A percentile compares a stretch with the other conserved stretches of the same genome.
phyloP scores from a whole-genome alignment of 2,888 invertebrate genomes.

The Brassicogethes aeneus region DNA sequence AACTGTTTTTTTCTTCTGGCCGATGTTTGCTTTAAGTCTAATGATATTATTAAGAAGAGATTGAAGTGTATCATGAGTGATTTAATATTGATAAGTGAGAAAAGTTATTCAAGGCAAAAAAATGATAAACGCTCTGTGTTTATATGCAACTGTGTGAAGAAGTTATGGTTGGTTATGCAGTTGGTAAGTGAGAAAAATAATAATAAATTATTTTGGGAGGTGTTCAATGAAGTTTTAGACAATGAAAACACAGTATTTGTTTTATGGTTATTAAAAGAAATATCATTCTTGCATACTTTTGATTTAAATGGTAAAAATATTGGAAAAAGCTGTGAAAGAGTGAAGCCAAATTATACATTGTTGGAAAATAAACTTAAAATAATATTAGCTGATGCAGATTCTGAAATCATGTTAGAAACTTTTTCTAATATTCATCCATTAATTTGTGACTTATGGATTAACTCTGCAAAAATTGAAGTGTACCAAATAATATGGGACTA shows the following conservation, averaged over 20 bases:
- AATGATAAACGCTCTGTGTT: constrained; percentile 16
- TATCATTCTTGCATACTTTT: constrained; percentile 22
- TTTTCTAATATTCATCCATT: constrained; percentile 28
- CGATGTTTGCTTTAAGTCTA: constrained; percentile 10
- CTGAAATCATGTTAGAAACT: constrained; percentile 20
- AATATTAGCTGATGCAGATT: constrained; percentile 16
- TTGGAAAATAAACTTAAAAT: constrained; percentile 27
- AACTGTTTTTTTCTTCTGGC: constrained; percentile 20
- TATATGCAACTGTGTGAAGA: constrained; percentile 28
- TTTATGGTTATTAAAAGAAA: constrained; percentile 27
- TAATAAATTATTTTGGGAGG: constrained; percentile 28
- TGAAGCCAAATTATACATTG: constrained; percentile 26
- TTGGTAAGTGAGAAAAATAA: constrained; percentile 19
- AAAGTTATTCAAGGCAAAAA: constrained; percentile 13
- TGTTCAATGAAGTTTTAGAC: constrained; percentile 26
- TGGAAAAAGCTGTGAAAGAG: constrained; percentile 14
- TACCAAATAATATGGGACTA: constrained; percentile 36
- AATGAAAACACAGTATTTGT: constrained; percentile 25
- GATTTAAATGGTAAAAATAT: constrained; percentile 14
- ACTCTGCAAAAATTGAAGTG: constrained; percentile 30
- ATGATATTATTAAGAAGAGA: constrained; percentile 13
- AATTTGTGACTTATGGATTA: constrained; percentile 29
- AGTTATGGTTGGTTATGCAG: constrained; percentile 30
- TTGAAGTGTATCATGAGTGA: constrained; percentile 22
- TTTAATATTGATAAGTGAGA: constrained; percentile 23